These are phyloP conservation scores for Cotesia chilonis DNA, from an alignment of 1,140 invertebrate species.

Conservation along the genomic window DNA sequence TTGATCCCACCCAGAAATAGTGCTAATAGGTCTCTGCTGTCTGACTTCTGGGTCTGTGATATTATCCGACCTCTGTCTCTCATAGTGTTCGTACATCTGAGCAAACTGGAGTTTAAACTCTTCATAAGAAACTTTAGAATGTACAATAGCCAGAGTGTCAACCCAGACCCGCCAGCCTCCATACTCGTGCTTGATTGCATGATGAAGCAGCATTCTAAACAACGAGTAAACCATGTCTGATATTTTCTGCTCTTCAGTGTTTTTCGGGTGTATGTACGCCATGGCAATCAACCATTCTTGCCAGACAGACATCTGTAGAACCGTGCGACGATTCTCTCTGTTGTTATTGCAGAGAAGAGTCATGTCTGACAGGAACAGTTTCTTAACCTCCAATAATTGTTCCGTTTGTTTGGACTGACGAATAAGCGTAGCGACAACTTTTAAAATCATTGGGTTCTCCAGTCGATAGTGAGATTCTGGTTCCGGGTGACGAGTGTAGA, in stretches of 20 bases:
- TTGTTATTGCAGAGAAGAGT: conserved; percentile 97
- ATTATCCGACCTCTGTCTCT: conserved; percentile 90
- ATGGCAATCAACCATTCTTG: conserved; percentile 99
- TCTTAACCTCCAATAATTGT: conserved; percentile 92
- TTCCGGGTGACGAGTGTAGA: conserved; percentile 90
- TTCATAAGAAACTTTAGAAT: conserved; percentile 98
- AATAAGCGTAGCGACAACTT: conserved; percentile 97
- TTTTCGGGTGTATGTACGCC: conserved; percentile 97
- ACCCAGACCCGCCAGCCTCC: conserved; percentile 99
- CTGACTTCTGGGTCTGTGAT: conserved; percentile 92
- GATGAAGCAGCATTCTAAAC: conserved; percentile 96
- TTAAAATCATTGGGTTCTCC: conserved; percentile 99
- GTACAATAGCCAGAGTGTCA: conserved; percentile 98
- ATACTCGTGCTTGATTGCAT: conserved; percentile 99
- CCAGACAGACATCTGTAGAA: conserved; percentile 99
- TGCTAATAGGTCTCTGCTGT: conserved; percentile 92
- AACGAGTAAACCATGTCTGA: conserved; percentile 98
- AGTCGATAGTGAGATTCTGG: conserved; percentile 93
- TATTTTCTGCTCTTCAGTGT: conserved; percentile 93
- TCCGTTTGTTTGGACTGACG: conserved; percentile 94
- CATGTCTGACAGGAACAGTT: conserved; percentile 96
- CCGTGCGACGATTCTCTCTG: conserved; percentile 94
- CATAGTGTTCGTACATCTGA: conserved; percentile 97
- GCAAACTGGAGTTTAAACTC: conserved; percentile 96
- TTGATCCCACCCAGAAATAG: conserved; percentile 93